These are phyloP conservation scores for Pentamera pediparva DNA, from an alignment of 53 echinoderm and acorn worm genomes.

Conservation along the genomic window DNA sequence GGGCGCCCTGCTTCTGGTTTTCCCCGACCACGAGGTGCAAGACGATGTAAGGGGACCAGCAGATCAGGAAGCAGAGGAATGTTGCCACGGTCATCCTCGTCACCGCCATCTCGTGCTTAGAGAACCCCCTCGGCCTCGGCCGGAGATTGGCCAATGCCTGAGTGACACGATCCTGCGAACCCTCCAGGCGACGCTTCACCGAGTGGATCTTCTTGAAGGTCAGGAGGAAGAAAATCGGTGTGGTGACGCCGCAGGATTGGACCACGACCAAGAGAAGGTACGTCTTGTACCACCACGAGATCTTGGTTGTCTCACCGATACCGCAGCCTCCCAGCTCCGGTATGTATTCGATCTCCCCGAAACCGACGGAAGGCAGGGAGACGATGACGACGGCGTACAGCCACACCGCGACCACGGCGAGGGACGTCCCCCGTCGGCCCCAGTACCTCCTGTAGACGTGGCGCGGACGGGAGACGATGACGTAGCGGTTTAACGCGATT, in stretches of 20 bases:
- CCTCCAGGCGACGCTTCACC: background rate
- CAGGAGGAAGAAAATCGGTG: constrained; percentile 1
- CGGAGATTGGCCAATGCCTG: background rate
- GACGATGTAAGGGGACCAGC: constrained; percentile 18
- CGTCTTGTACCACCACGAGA: constrained; percentile 25
- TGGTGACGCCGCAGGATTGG: constrained; percentile 8
- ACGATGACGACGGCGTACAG: background rate
- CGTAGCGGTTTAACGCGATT: constrained; percentile 15
- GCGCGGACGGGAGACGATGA: constrained; percentile 12
- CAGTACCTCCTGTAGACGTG: constrained; percentile 17
- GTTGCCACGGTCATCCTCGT: constrained; percentile 22
- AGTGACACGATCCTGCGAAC: background rate
- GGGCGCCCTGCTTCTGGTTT: too few relatives aligned
- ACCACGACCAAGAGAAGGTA: background rate
- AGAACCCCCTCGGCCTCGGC: background rate
- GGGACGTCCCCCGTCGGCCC: background rate
- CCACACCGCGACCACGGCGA: background rate
- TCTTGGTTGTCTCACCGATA: background rate
- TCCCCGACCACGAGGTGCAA: too few relatives aligned
- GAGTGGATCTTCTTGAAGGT: constrained; percentile 10
- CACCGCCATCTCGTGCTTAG: constrained; percentile 11
- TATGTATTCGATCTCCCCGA: constrained; percentile 19
- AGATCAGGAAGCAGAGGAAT: background rate
- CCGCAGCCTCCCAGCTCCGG: constrained; percentile 28
- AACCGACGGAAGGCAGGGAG: constrained; percentile 10